phyloP scores from a whole-genome alignment of 2,113 vertebrate species.

The Hystrix brachyura region DNA sequence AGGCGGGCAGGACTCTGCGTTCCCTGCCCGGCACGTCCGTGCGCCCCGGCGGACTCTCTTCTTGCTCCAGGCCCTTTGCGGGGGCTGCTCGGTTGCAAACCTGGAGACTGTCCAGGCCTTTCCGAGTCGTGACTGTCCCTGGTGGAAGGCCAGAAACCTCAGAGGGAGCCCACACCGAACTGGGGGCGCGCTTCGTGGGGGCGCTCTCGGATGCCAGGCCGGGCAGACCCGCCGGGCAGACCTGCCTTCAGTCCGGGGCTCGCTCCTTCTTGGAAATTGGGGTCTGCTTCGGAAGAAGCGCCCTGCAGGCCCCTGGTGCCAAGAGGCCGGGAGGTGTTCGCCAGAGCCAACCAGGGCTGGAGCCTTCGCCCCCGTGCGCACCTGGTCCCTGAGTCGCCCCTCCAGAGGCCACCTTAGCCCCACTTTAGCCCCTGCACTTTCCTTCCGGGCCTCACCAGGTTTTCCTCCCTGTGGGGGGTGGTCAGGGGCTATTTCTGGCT shows the following conservation, averaged over 20 bases:
- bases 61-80: background rate
- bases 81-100: constrained; percentile 44
- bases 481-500: background rate
- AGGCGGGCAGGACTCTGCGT: background rate
- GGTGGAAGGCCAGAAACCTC: background rate
- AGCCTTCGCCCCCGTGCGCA: background rate
- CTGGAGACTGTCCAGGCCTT: background rate
- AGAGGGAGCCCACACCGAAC: background rate
- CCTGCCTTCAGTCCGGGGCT: background rate
- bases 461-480: background rate
- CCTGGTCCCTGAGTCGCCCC: background rate
- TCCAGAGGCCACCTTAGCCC: background rate
- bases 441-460: fast-evolving
- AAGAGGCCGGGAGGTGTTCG: background rate
- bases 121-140: constrained; percentile 63
- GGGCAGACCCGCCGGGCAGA: background rate
- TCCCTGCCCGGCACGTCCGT: background rate
- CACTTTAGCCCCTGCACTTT: background rate
- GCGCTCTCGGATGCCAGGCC: background rate
- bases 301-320: background rate
- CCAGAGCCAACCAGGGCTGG: fast-evolving
- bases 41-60: background rate
- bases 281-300: background rate
- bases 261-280: background rate
- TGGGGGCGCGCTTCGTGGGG: background rate